phyloP scores from a whole-genome alignment of 35 echinoderm and acorn worm species.

The Holothuria glaberrima region DNA sequence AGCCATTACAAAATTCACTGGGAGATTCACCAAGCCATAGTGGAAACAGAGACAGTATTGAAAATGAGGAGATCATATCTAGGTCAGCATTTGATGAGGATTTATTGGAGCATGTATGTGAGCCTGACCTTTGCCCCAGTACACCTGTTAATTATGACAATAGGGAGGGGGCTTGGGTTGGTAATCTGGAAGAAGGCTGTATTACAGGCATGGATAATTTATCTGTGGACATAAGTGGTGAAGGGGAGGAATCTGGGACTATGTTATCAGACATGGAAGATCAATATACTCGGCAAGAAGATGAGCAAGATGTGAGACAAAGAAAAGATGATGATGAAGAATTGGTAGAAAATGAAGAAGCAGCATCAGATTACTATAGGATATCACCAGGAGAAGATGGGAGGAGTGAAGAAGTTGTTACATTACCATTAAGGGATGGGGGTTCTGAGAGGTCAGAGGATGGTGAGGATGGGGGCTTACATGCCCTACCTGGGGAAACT shows the following conservation, averaged over 20 bases:
- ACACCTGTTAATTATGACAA: no score
- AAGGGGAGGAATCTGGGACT: no score
- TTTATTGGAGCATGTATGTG: no score
- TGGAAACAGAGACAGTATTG: no score
- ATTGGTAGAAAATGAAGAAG: not conserved
- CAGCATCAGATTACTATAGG: not conserved
- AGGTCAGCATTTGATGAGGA: no score
- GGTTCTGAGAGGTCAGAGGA: not conserved
- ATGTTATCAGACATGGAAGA: no score
- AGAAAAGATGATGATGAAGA: not conserved
- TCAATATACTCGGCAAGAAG: not conserved
- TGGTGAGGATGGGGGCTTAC: not conserved
- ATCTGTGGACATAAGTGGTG: not conserved
- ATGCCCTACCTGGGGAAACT: conserved; percentile 37
- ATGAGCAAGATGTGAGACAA: no score
- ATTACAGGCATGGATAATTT: conserved; percentile 22
- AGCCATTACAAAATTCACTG: no score
- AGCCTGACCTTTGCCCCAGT: no score
- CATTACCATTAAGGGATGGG: not conserved
- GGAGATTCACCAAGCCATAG: no score
- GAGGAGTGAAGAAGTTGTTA: not conserved
- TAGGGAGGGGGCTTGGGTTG: no score
- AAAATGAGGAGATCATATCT: no score
- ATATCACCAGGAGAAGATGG: not conserved
- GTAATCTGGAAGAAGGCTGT: conserved; percentile 21